Evolutionary conservation across 2,888 invertebrate species (phyloP), one percentile per base, ranked within the genome.

Genomic region (Arge pagana): DNA sequence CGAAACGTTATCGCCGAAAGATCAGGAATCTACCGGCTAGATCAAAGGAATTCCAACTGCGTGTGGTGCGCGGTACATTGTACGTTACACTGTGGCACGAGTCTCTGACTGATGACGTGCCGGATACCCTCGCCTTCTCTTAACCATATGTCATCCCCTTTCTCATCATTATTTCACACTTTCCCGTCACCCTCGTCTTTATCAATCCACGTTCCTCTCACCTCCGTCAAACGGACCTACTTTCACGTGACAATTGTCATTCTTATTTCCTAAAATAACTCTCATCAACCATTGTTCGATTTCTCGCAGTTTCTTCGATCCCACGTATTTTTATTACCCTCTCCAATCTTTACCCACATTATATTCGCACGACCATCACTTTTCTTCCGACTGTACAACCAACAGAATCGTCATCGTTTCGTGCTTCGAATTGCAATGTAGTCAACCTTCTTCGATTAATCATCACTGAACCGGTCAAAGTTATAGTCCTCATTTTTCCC

Each of bases 11-110:
- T n/a, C n/a, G n/a, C n/a, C n/a, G n/a, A n/a, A n/a, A n/a, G n/a
- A n/a, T n/a, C n/a, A n/a, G n/a, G n/a, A n/a, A n/a, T n/a, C n/a
- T n/a, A n/a, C 42, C 42, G 42, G 42, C 31, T 21, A 30, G 18
- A n/a, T 37, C 48, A 8, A 6, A 2, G 4, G n/a, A 23, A 19
- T 48, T 23, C 35, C 8, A 13, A 37, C 48, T 37, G 48, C 40
- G 8, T 48, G 26, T 15, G 31, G 56, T 60, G 52, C 43, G 62
- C 64, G 65, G 52, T 58, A 33, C 57, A 7, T 40, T 26, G 11
- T 37, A 15, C 10, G 10, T 24, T 23, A 23, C 19, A 16, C 21
- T 18, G 31, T 50, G 39, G 15, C 21, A 31, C 31, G 30, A 31
- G 50, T 31, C 28, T 26, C 28, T 13, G 3, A 24, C 41, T 51